Evolutionary conservation across 2,888 invertebrate species (phyloP), one percentile per base, ranked within the genome.

Genomic region (Eupelmus urozonus): DNA sequence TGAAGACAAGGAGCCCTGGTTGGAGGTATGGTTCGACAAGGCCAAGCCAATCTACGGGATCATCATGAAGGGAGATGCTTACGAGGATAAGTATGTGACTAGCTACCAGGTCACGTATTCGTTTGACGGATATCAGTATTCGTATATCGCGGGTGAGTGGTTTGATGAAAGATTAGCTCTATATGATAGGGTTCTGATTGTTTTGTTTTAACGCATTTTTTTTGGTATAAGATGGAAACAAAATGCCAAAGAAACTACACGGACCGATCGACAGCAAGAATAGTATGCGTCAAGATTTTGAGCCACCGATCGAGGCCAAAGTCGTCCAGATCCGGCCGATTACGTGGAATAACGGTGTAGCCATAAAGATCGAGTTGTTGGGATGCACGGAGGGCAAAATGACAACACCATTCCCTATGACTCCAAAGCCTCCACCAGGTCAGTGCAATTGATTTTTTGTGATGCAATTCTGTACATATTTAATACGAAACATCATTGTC

Each of bases 31-130:
- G 84, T 89, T 97, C 53, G 11, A 23, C 0, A 45, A 34, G 4
- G 59, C 74, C 1, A 29, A 49, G 18, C 74, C 74, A 0, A 62
- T 80, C 0, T 96, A 96, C 0, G 97, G 96, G 40, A 89, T 97
- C 59, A 92, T 92, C 66, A 95, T 95, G 0, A 94, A 94, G 87
- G 95, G 94, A 11, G 94, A 95, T 85, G 94, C 93, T 0, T 86
- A 88, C 29, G 94, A 94, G 0, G 90, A 92, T 0, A 90, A 92
- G 59, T 94, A 94, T 23, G 96, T 95, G 94, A 95, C 97, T 1
- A 93, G 93, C 1, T 97, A 94, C 90, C 93, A 92, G 83, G 91
- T 97, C 0, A 90, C 93, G 83, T 96, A 95, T 90, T 95, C 96
- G 0, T 92, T 92, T 9, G 94, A 96, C 84, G 90, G 91, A 23